Conservation (phyloP, 1,140 invertebrate species). For the Littorina saxatilis region DNA sequence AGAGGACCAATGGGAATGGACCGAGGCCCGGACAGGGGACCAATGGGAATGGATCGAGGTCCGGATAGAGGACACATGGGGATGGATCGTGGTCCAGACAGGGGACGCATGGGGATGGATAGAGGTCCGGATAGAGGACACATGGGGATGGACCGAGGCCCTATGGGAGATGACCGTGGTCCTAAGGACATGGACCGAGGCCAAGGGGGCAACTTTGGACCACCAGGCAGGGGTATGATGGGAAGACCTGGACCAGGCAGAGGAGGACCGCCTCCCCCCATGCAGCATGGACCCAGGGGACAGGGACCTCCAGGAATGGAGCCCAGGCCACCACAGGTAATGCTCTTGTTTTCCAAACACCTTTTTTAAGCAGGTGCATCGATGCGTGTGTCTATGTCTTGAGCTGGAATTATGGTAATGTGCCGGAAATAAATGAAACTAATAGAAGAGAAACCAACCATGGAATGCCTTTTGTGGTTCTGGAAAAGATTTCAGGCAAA, state of each 20-base stretch:
- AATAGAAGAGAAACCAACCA: too few species aligned
- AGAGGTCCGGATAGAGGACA: not conserved
- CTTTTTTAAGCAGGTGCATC: too few species aligned
- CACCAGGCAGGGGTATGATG: not conserved
- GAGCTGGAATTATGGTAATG: too few species aligned
- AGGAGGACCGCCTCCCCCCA: not conserved
- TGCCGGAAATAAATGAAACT: too few species aligned
- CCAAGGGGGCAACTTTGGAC: not conserved
- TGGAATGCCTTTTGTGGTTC: too few species aligned
- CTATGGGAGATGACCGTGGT: not conserved
- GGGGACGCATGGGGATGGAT: too few species aligned
- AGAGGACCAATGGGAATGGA: slow-evolving; percentile 21
- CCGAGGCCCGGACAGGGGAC: too few species aligned
- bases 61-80: too few species aligned
- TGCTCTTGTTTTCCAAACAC: not conserved
- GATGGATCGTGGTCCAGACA: not conserved
- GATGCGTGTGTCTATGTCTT: too few species aligned
- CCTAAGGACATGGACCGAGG: slow-evolving; percentile 4
- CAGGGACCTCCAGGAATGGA: slow-evolving; percentile 21
- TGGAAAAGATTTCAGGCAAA: too few species aligned
- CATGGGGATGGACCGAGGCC: slow-evolving; percentile 19
- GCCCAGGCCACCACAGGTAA: slow-evolving; percentile 24
- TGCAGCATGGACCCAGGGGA: slow-evolving; percentile 10
- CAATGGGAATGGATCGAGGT: too few species aligned
- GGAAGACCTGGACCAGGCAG: slow-evolving; percentile 1